phyloP scores from a whole-genome alignment of 2,797 vertebrate genomes.

The Scyliorhinus canicula region DNA sequence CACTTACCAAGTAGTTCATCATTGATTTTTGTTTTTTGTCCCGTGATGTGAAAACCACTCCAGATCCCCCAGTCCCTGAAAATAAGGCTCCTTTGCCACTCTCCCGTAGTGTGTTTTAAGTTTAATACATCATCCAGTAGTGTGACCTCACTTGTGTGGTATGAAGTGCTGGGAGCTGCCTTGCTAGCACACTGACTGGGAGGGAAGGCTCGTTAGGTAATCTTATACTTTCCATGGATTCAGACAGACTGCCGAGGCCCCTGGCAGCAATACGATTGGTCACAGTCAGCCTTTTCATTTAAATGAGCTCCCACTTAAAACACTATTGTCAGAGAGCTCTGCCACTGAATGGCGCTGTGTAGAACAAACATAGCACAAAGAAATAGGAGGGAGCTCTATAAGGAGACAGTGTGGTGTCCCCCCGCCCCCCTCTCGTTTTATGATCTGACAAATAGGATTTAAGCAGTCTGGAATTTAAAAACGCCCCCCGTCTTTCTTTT shows the following conservation, averaged over 20 bases:
- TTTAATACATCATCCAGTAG: conserved; percentile 57
- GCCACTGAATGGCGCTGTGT: conserved; percentile 35
- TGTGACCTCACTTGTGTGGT: conserved; percentile 65
- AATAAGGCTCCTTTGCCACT: background rate
- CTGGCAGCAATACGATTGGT: conserved; percentile 9
- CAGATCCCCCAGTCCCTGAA: background rate
- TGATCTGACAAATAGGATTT: background rate
- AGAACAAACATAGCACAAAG: background rate
- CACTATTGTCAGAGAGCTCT: background rate
- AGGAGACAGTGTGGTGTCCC: background rate
- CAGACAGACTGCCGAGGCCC: conserved; percentile 22
- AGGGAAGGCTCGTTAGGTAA: conserved; percentile 9
- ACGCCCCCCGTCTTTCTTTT: background rate
- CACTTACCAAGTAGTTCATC: conserved; percentile 38
- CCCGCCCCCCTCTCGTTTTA: background rate
- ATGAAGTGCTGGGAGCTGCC: conserved; percentile 49
- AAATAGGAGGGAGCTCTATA: background rate
- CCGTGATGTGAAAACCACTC: background rate
- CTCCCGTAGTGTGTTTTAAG: conserved; percentile 11
- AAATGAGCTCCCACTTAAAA: conserved; percentile 23
- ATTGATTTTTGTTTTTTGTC: background rate
- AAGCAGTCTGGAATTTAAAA: background rate
- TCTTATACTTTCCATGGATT: conserved; percentile 30
- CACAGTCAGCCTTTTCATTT: conserved; percentile 27
- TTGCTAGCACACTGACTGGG: conserved; percentile 20